phyloP scores from a whole-genome alignment of 2,113 vertebrate species.

The Lipophrys pholis region DNA sequence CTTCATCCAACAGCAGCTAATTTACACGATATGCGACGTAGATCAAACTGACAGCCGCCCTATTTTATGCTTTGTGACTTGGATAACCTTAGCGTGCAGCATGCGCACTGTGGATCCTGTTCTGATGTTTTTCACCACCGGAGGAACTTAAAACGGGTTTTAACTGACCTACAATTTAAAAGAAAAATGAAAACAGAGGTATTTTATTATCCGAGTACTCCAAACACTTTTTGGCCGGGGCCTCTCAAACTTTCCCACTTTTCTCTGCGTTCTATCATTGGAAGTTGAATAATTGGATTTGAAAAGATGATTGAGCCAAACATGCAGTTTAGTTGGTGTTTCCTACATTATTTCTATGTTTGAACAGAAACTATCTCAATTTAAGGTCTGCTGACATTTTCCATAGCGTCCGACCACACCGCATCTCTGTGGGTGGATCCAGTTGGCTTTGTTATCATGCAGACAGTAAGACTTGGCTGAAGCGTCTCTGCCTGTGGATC shows the following conservation, averaged over 20 bases:
- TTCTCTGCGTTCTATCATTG: background rate
- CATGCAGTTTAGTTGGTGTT: too few species aligned
- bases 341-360: too few species aligned
- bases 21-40: conserved; percentile 12
- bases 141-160: background rate
- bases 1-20: conserved; percentile 22
- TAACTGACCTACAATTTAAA: background rate
- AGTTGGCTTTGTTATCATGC: too few species aligned
- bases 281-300: background rate
- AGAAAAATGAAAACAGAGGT: background rate
- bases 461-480: too few species aligned
- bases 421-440: too few species aligned
- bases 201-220: background rate
- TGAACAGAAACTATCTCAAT: too few species aligned
- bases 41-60: conserved; percentile 42
- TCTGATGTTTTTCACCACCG: conserved; percentile 4
- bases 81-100: conserved; percentile 9
- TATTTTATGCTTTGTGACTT: conserved; percentile 36
- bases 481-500: too few species aligned
- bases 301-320: background rate
- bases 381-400: too few species aligned
- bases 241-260: too few species aligned
- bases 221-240: too few species aligned
- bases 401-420: too few species aligned
- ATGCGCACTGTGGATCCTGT: background rate